Conservation (phyloP, 2,888 invertebrate species). For the Nephrotoma guestfalica region DNA sequence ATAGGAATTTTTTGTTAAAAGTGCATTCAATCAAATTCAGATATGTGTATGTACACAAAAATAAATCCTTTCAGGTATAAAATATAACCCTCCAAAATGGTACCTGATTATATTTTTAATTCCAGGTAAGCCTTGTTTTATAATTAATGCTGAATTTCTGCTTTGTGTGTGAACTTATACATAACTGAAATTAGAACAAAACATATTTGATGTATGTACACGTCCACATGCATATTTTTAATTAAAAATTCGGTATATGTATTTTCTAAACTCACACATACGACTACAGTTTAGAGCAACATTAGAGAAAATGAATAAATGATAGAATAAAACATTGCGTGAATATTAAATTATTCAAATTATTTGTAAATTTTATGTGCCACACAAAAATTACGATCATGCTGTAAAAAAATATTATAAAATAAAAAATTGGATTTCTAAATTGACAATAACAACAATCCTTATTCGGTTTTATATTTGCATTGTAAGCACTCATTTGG, state of each 20-base stretch:
- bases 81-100: not conserved
- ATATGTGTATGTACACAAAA: not conserved
- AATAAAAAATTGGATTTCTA: not conserved
- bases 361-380: not conserved
- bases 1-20: not conserved
- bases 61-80: not conserved
- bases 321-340: not conserved
- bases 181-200: not conserved
- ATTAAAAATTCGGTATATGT: not conserved
- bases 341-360: not conserved
- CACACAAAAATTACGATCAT: not conserved
- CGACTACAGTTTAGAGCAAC: not conserved
- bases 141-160: not conserved
- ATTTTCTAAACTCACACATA: not conserved
- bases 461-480: not conserved
- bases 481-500: not conserved
- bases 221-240: not conserved
- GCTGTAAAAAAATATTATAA: not conserved
- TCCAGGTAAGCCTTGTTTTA: not conserved
- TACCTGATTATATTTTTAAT: not conserved
- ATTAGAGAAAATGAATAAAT: not conserved
- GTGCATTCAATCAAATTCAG: not conserved
- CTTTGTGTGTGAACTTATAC: not conserved
- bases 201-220: not conserved
- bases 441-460: not conserved